Conservation (phyloP, 2,888 invertebrate species). For the Graphium colonna region DNA sequence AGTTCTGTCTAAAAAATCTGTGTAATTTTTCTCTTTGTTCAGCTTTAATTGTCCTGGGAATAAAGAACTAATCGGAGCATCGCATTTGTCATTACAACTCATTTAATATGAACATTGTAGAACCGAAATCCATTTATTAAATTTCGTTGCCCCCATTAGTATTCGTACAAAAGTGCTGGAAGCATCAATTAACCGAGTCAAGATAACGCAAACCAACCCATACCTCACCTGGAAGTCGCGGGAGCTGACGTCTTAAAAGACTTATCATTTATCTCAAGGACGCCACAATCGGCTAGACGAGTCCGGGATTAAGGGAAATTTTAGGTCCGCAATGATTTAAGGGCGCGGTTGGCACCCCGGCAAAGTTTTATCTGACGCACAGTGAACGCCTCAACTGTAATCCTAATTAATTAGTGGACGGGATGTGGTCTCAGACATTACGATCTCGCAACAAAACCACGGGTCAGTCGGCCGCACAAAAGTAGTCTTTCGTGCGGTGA, state of each 20-base stretch:
- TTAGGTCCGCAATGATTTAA: conserved; percentile 54
- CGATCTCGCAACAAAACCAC: conserved; percentile 40
- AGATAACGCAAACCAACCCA: conserved; percentile 17
- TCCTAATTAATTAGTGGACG: conserved; percentile 72
- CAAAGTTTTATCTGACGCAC: conserved; percentile 66
- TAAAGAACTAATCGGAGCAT: too few species aligned
- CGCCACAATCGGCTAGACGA: conserved; percentile 45
- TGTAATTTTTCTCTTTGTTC: not conserved
- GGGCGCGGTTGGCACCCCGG: conserved; percentile 38
- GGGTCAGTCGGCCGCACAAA: conserved; percentile 22
- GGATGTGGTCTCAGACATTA: conserved; percentile 54
- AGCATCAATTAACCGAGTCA: conserved; percentile 11
- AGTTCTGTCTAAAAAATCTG: not conserved
- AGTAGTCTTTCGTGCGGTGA: conserved; percentile 26
- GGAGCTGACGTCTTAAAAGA: conserved; percentile 29
- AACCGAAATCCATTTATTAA: too few species aligned
- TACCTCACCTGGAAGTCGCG: conserved; percentile 26
- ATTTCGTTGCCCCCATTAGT: too few species aligned
- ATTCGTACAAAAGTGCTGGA: not conserved
- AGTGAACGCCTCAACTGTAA: conserved; percentile 51
- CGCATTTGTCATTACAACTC: too few species aligned
- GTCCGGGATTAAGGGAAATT: conserved; percentile 54
- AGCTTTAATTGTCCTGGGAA: too few species aligned
- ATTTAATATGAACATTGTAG: too few species aligned
- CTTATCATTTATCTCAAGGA: conserved; percentile 47